Base-by-base conservation (phyloP, 2,797 vertebrate species). In the Bovichtus diacanthus region DNA sequence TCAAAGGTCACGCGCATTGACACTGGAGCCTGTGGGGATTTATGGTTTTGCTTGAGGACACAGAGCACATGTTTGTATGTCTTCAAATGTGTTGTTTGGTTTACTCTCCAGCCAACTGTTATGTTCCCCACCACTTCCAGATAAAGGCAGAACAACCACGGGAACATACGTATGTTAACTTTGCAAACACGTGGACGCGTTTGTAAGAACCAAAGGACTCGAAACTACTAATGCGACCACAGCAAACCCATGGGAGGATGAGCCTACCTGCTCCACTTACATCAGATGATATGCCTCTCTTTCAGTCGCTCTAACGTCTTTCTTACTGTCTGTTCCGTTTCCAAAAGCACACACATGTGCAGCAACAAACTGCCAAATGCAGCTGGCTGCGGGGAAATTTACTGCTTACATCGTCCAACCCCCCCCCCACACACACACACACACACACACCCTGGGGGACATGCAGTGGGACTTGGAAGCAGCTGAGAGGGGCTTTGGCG, bases 391-490 rank as follows among this genome's bases (percentile, higher is more conserved):
- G 5, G 80, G 80, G 65, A 78, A 77, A 87, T 86, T 41, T 79
- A 67, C 63, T 51, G 80, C 83, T 78, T 49, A 54, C 23, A 70
- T 64, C 11, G 31, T 74, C 65, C n/a, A n/a, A 55, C 23, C 12
- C n/a, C 23, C 46, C 6, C 46, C 18, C 46, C 23, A 43, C 58
- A 60, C 51, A 68, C 27, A 41, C 60, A 64, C 61, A 47, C 36
- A 61, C 31, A 44, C 54, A 58, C 60, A 29, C 63, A 75, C 75
- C 63, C 64, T 15, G 27, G 73, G 86, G 81, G 74, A 87, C 72
- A 78, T 76, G 75, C 78, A 82, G 79, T 65, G 63, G 87, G 86
- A 87, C 81, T 80, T 86, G 87, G 82, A 85, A 83, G 82, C 79
- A 82, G 87, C 86, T 85, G 82, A 88, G 81, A 86, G 83, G 58